These are phyloP conservation scores for Eurosta solidaginis DNA, from an alignment of 1,140 invertebrate species.

Conservation along the genomic window DNA sequence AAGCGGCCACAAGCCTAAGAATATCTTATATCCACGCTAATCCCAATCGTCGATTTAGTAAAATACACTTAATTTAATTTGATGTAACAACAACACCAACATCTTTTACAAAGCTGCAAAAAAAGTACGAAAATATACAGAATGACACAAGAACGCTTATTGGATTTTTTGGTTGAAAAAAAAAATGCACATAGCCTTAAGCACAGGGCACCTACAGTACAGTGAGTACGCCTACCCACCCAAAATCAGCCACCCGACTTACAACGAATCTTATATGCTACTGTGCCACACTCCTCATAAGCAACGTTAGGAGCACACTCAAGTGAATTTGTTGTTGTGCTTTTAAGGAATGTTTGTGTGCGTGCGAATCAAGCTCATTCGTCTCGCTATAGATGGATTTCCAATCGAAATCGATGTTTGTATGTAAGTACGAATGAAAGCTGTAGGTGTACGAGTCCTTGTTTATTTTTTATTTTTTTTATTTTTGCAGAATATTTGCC, in stretches of 20 bases:
- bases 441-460: neutral
- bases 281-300: neutral
- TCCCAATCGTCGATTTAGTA: constrained; percentile 12
- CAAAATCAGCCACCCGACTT: neutral
- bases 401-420: constrained; percentile 58
- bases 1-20: too few relatives aligned
- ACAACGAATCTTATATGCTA: neutral
- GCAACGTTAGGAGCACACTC: neutral
- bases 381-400: constrained; percentile 55
- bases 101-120: neutral
- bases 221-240: neutral
- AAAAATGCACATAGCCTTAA: neutral
- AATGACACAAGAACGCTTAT: neutral
- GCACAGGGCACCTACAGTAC: neutral
- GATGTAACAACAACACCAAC: too few relatives aligned
- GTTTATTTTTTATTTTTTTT: neutral
- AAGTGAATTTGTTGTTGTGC: too few relatives aligned
- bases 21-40: constrained; percentile 1
- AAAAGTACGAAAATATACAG: neutral
- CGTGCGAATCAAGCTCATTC: constrained; percentile 24
- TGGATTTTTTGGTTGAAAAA: neutral
- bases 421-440: too few relatives aligned
- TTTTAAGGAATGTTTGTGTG: neutral
- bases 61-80: constrained; percentile 7
- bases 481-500: too few relatives aligned